Base-by-base conservation (phyloP, 2,888 invertebrate genomes). In the Hypselothyrea guttata region DNA sequence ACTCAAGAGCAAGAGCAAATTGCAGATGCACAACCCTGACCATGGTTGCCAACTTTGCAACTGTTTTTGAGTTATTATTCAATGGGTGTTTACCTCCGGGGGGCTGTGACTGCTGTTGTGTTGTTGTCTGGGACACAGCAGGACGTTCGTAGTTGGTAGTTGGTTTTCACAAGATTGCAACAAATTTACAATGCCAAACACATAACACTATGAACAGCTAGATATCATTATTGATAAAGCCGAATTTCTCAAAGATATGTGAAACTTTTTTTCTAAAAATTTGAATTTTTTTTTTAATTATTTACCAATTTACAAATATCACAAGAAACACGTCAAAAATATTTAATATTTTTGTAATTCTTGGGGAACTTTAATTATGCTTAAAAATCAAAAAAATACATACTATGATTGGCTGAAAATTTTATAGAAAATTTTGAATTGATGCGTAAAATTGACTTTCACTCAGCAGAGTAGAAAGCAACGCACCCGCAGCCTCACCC, bases 21-120 rank as follows among this genome's bases (percentile, higher is more conserved):
- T 75, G 78, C 78, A 69, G 64, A 31, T 57, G n/a, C 53, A 28
- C 57, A 41, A 41, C 13, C 37, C 31, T 4, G 27, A 34, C 27
- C 40, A 12, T 16, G 38, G 30, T 9, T 30, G 30, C 51, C 8
- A 47, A 58, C 47, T 52, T 64, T 57, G 75, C 58, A 60, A 73
- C 88, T 89, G 88, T 88, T 87, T 88, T 85, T 89, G 88, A 88
- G 82, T 88, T 89, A 89, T 88, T 88, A 75, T 81, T 71, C 64
- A 61, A 74, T 75, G 77, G 71, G 72, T 76, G 74, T 74, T 63
- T 74, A 64, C 58, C 58, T 64, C 35, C 33, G 48, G n/a, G n/a
- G n/a, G n/a, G n/a, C 8, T 37, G 42, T 30, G 30, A 8, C 7
- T n/a, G 27, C 27, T 22, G 22, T 37, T 13, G 41, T 44, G 16